A percentile compares a stretch with the other conserved stretches of the same genome.
phyloP scores from a whole-genome alignment of 2,797 vertebrate species.

The Chaetodon trifasciatus region DNA sequence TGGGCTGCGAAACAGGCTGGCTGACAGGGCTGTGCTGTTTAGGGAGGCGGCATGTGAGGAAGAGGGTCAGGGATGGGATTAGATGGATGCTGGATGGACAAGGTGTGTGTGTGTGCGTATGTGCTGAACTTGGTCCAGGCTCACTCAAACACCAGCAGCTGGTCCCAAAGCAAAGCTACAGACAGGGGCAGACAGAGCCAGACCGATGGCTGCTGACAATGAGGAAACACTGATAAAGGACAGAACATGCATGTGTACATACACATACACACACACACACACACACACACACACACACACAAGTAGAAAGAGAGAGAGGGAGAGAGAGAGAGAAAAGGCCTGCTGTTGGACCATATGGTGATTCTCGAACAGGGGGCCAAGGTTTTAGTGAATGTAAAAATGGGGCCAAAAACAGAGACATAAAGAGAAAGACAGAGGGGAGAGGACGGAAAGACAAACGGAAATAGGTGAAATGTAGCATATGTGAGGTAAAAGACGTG shows the following conservation, averaged over 20 bases:
- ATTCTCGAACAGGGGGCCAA: constrained; percentile 60
- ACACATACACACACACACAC: constrained; percentile 19
- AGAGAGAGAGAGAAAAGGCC: constrained; percentile 45
- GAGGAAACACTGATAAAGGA: constrained; percentile 74
- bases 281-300: constrained; percentile 12
- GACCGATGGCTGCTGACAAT: constrained; percentile 74
- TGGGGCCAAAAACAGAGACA: constrained; percentile 62
- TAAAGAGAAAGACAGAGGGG: constrained; percentile 45
- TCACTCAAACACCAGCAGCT: constrained; percentile 72
- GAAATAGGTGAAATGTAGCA: constrained; percentile 38
- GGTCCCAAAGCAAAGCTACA: constrained; percentile 65
- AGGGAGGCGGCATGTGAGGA: constrained; percentile 60
- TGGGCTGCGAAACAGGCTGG: constrained; percentile 72
- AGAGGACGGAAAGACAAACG: constrained; percentile 22
- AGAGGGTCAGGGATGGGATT: constrained; percentile 64
- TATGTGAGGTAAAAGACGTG: constrained; percentile 28
- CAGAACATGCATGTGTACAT: constrained; percentile 19
- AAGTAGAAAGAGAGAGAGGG: constrained; percentile 27
- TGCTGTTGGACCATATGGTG: constrained; percentile 77
- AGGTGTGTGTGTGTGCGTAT: constrained; percentile 42
- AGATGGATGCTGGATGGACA: constrained; percentile 66
- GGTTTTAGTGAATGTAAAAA: constrained; percentile 66
- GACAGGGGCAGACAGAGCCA: constrained; percentile 60
- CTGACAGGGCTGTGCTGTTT: constrained; percentile 77
- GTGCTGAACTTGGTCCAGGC: constrained; percentile 64